A percentile compares a stretch with the other conserved stretches of the same genome.
Evolutionary conservation across 2,797 vertebrate species (phyloP).

Genomic region (Brotogeris chrysoptera): DNA sequence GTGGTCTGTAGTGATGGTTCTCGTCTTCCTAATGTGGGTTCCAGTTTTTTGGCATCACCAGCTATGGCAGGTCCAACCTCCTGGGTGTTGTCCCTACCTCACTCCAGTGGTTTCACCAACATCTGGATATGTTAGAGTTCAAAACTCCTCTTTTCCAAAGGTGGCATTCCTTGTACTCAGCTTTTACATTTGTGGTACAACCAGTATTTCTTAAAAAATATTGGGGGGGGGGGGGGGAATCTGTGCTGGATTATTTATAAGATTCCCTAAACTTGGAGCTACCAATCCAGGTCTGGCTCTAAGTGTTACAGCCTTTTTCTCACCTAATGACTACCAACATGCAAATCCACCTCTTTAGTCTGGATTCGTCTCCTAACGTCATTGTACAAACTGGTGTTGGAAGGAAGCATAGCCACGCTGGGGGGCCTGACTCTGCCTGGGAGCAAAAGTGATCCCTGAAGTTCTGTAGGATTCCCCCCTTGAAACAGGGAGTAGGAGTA

Average conservation of each 20-base stretch:
- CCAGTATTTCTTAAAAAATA: not conserved
- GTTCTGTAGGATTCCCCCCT: not conserved
- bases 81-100: not conserved
- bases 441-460: not conserved
- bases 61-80: not conserved
- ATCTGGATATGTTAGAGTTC: not conserved
- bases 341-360: not conserved
- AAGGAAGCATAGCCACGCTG: fast-evolving
- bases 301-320: not conserved
- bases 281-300: fast-evolving
- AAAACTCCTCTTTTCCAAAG: not conserved
- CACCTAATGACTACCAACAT: fast-evolving
- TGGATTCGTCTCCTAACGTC: not conserved
- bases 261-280: not conserved
- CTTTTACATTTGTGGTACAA: not conserved
- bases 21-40: fast-evolving
- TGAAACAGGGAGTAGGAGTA: not conserved
- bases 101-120: not conserved
- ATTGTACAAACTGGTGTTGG: not conserved
- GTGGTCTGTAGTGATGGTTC: not conserved
- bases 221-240: fast-evolving
- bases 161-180: not conserved
- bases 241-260: not conserved
- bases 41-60: not conserved
- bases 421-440: not conserved